These are phyloP conservation scores for Aelia acuminata DNA, from an alignment of 2,888 invertebrate species.

Conservation along the genomic window DNA sequence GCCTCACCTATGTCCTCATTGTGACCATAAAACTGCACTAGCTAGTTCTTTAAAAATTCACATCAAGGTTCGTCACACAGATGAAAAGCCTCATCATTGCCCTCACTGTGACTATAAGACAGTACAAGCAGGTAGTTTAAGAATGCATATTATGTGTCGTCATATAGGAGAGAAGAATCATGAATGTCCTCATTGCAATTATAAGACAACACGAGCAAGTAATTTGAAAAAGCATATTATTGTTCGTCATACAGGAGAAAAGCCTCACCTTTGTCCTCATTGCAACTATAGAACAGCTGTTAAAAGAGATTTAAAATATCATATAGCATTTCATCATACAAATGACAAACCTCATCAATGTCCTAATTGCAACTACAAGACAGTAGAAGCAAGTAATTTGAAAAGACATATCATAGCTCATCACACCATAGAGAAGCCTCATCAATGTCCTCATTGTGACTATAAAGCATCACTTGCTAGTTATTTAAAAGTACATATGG, in stretches of 20 bases:
- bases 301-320: background rate
- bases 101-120: constrained; percentile 15
- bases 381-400: background rate
- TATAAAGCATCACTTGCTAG: background rate
- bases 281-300: background rate
- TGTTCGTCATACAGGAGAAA: background rate
- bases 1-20: background rate
- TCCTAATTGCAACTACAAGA: background rate
- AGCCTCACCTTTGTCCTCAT: background rate
- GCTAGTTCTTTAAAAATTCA: background rate
- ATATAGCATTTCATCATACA: background rate
- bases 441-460: background rate
- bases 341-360: background rate
- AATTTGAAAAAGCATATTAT: background rate
- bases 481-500: background rate
- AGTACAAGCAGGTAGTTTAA: background rate
- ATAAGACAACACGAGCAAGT: background rate
- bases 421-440: background rate
- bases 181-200: background rate
- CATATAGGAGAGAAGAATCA: background rate
- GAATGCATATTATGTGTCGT: background rate
- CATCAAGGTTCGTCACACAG: background rate
- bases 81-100: background rate
- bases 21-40: background rate
- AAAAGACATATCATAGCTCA: background rate